These are phyloP conservation scores for Hypsibius dujardini DNA, from an alignment of 1,140 invertebrate genomes.

Conservation along the genomic window DNA sequence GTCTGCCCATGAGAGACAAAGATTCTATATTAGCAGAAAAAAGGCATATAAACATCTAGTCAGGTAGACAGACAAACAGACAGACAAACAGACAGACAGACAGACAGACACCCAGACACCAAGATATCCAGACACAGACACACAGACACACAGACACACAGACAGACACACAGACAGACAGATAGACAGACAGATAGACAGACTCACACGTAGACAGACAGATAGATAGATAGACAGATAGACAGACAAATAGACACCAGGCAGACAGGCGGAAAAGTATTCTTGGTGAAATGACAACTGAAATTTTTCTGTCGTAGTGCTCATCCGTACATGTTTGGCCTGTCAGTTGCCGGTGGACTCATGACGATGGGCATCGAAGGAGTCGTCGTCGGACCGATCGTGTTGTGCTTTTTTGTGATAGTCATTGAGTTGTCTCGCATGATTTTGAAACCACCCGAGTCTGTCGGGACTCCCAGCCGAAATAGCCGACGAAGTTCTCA, in stretches of 20 bases:
- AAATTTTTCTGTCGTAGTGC: not conserved
- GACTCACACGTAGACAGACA: too few species aligned
- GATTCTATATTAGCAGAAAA: not conserved
- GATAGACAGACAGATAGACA: not conserved
- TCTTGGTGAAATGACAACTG: too few species aligned
- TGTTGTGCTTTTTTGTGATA: not conserved
- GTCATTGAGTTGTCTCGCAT: not conserved
- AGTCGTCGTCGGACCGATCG: not conserved
- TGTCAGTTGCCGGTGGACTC: not conserved
- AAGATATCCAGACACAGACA: too few species aligned
- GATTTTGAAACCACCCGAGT: not conserved
- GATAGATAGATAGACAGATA: not conserved
- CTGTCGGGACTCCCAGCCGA: too few species aligned
- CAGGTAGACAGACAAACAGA: not conserved
- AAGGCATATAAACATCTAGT: not conserved
- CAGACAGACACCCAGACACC: not conserved
- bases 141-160: not conserved
- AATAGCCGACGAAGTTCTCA: too few species aligned
- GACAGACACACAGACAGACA: not conserved
- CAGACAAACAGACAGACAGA: not conserved
- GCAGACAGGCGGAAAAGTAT: too few species aligned
- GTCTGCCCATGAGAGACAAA: not conserved
- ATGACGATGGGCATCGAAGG: not conserved
- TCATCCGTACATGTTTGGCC: not conserved
- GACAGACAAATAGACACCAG: too few species aligned